Evolutionary conservation across 2,113 vertebrate species (phyloP).

Genomic region (Heptranchias perlo): DNA sequence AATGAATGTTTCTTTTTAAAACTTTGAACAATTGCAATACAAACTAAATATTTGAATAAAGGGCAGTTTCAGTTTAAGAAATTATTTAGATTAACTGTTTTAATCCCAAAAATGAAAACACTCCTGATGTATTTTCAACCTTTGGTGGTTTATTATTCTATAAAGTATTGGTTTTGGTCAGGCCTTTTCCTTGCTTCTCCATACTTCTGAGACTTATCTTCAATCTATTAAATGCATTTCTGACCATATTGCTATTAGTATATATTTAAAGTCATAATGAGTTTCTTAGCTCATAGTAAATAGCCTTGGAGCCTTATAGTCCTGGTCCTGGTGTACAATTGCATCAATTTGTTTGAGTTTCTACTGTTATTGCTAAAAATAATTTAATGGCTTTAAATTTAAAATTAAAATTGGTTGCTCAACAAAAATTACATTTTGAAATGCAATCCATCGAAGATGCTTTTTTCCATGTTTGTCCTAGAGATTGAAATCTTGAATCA

Average conservation of each 20-base stretch:
- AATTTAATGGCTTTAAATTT: not conserved
- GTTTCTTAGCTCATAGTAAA: not conserved
- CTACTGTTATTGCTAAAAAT: not conserved
- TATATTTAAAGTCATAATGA: not conserved
- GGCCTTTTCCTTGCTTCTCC: not conserved
- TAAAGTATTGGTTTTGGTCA: not conserved
- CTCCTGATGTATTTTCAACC: not conserved
- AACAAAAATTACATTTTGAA: not conserved
- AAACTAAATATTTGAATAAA: not conserved
- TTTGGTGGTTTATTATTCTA: not conserved
- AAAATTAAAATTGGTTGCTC: not conserved
- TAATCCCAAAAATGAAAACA: not conserved
- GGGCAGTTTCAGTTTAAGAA: not conserved
- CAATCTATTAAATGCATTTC: not conserved
- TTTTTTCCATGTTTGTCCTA: not conserved
- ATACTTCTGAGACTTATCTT: not conserved
- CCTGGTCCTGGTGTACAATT: not conserved
- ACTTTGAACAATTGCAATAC: not conserved
- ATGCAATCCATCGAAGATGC: not conserved
- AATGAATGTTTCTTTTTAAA: too few relatives aligned
- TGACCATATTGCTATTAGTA: not conserved
- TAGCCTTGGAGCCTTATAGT: not conserved
- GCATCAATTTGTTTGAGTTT: not conserved
- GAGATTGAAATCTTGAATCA: not conserved
- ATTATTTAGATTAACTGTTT: not conserved